A percentile compares a stretch with the other conserved stretches of the same genome.
phyloP scores from a whole-genome alignment of 2,888 invertebrate genomes.

The Catocala sponsa region DNA sequence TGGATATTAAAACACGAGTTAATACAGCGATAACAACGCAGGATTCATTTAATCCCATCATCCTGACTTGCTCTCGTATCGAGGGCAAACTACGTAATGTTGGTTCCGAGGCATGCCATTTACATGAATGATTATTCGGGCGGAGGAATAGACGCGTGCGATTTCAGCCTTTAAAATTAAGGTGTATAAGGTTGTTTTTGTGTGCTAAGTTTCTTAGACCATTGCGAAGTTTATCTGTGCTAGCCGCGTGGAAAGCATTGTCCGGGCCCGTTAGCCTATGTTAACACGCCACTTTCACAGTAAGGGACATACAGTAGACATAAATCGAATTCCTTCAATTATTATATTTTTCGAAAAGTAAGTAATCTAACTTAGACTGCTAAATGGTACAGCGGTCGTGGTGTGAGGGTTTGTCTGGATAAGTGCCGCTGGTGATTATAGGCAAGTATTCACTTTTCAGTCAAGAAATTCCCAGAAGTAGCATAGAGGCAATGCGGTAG shows the following conservation, averaged over 20 bases:
- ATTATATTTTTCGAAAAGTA: slow-evolving; percentile 20
- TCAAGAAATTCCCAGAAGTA: too few species aligned
- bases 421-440: too few species aligned
- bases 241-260: slow-evolving; percentile 71
- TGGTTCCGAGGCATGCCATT: slow-evolving; percentile 76
- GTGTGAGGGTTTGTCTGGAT: too few species aligned
- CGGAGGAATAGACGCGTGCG: slow-evolving; percentile 45
- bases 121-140: slow-evolving; percentile 82
- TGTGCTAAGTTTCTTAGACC: slow-evolving; percentile 46
- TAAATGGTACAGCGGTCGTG: too few species aligned
- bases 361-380: not conserved
- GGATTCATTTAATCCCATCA: slow-evolving; percentile 72
- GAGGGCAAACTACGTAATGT: slow-evolving; percentile 77
- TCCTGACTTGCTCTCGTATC: slow-evolving; percentile 69
- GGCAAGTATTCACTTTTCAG: too few species aligned
- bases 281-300: slow-evolving; percentile 65
- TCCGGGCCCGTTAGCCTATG: slow-evolving; percentile 68
- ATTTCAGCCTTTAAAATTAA: slow-evolving; percentile 55
- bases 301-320: slow-evolving; percentile 52
- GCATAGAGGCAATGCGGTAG: too few species aligned
- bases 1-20: slow-evolving; percentile 40
- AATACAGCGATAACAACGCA: slow-evolving; percentile 66
- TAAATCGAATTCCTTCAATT: slow-evolving; percentile 53
- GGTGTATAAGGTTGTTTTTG: slow-evolving; percentile 56
- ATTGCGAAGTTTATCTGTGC: slow-evolving; percentile 74